A percentile compares a stretch with the other conserved stretches of the same genome.
These are phyloP conservation scores for Leuctra nigra DNA, from an alignment of 2,888 invertebrate genomes.

Conservation along the genomic window DNA sequence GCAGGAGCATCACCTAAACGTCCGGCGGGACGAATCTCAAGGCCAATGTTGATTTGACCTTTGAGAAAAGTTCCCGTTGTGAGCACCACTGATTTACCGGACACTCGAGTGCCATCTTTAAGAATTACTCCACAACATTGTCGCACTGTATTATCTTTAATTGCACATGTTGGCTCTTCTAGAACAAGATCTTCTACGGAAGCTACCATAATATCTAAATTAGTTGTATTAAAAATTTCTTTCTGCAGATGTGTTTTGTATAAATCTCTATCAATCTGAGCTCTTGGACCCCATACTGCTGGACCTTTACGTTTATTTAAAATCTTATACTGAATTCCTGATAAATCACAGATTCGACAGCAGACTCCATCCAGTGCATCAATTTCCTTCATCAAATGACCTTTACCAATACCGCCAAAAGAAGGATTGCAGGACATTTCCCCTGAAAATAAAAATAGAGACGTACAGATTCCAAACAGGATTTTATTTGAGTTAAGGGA, in stretches of 20 bases:
- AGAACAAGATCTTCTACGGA: slow-evolving; percentile 75
- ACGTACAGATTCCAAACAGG: not conserved
- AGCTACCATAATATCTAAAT: slow-evolving; percentile 60
- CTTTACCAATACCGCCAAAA: slow-evolving; percentile 90
- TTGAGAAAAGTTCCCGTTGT: slow-evolving; percentile 86
- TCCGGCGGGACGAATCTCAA: slow-evolving; percentile 68
- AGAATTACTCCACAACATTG: slow-evolving; percentile 48
- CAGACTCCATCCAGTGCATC: slow-evolving; percentile 86
- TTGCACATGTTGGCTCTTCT: slow-evolving; percentile 34
- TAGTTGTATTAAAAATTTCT: slow-evolving; percentile 56
- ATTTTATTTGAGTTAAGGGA: not conserved
- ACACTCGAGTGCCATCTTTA: slow-evolving; percentile 51
- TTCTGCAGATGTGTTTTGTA: slow-evolving; percentile 71
- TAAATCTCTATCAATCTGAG: slow-evolving; percentile 77
- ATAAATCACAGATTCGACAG: slow-evolving; percentile 69
- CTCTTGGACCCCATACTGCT: slow-evolving; percentile 83
- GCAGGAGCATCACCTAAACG: slow-evolving; percentile 73
- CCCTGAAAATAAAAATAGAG: slow-evolving; percentile 44
- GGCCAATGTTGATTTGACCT: slow-evolving; percentile 76
- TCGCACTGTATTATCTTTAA: slow-evolving; percentile 29
- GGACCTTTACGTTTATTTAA: slow-evolving; percentile 77
- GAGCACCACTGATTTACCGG: slow-evolving; percentile 62
- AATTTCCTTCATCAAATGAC: slow-evolving; percentile 77
- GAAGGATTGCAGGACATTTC: slow-evolving; percentile 94
- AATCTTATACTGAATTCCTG: slow-evolving; percentile 73